A percentile compares a stretch with the other conserved stretches of the same genome.
Evolutionary conservation across 2,888 invertebrate genomes (phyloP).

Genomic region (Panopea generosa): DNA sequence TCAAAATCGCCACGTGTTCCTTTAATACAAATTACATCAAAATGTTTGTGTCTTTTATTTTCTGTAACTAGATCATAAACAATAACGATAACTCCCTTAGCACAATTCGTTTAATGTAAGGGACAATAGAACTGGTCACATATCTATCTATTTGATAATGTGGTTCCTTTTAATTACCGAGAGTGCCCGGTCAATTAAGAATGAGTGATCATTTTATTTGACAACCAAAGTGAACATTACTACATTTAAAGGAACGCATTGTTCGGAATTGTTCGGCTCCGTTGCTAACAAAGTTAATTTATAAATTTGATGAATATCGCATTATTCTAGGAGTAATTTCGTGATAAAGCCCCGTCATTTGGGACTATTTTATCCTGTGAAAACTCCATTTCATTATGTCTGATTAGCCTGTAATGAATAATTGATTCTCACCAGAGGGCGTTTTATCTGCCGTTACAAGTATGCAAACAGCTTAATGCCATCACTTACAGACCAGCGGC

Average conservation of each 20-base stretch:
- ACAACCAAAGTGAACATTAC: conserved; percentile 23
- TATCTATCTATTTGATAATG: conserved; percentile 10
- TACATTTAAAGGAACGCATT: conserved; percentile 31
- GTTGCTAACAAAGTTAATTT: conserved; percentile 62
- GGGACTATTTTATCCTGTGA: conserved; percentile 58
- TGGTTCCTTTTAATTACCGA: conserved; percentile 26
- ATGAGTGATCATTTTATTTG: conserved; percentile 49
- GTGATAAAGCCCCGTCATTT: conserved; percentile 56
- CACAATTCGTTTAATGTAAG: too few relatives aligned
- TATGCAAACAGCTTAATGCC: conserved; percentile 45
- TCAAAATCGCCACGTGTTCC: too few relatives aligned
- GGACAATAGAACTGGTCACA: too few relatives aligned
- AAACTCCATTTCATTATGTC: conserved; percentile 56
- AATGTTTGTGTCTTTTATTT: too few relatives aligned
- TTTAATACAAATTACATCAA: too few relatives aligned
- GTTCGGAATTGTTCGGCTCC: conserved; percentile 32
- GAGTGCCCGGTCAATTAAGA: conserved; percentile 29
- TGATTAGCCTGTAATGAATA: conserved; percentile 56
- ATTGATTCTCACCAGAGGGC: conserved; percentile 40
- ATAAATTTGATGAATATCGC: conserved; percentile 59
- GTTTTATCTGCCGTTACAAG: conserved; percentile 16
- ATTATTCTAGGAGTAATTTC: conserved; percentile 48
- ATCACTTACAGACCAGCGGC: conserved; percentile 24
- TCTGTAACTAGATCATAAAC: too few relatives aligned
- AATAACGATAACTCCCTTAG: too few relatives aligned